phyloP scores from a whole-genome alignment of 2,888 invertebrate genomes.

The Orchesella flavescens region DNA sequence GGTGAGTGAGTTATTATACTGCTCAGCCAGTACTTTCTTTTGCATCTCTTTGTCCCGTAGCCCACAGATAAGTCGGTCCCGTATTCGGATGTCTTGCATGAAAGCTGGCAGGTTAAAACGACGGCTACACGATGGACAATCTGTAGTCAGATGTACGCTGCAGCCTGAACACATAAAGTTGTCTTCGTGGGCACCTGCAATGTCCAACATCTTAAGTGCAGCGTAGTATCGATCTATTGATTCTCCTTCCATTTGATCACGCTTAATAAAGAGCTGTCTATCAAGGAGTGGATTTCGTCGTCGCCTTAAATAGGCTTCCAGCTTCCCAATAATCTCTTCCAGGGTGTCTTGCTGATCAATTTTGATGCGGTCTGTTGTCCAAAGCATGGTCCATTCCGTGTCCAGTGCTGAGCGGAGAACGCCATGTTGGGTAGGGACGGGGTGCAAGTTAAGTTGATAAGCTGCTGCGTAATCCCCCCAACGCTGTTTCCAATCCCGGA shows the following conservation, averaged over 20 bases:
- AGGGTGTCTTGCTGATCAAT: too few relatives aligned
- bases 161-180: too few relatives aligned
- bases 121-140: neutral
- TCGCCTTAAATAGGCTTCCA: conserved; percentile 23
- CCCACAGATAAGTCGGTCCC: conserved; percentile 41
- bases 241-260: conserved; percentile 27
- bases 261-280: conserved; percentile 11
- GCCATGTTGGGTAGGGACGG: conserved; percentile 17
- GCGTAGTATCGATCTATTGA: conserved; percentile 21
- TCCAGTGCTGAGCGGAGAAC: conserved; percentile 22
- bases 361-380: neutral
- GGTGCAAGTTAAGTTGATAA: neutral
- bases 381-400: conserved; percentile 21
- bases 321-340: neutral
- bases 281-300: conserved; percentile 33
- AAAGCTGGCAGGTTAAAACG: neutral
- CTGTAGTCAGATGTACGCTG: too few relatives aligned
- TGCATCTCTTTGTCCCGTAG: conserved; percentile 30
- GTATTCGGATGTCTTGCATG: conserved; percentile 13
- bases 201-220: conserved; percentile 7
- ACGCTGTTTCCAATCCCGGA: conserved; percentile 28
- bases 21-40: conserved; percentile 11
- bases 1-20: neutral
- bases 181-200: conserved; percentile 17
- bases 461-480: conserved; percentile 18